Evolutionary conservation across 2,113 vertebrate species (phyloP), one percentile per base, ranked within the genome.

Genomic region (Bungarus multicinctus): DNA sequence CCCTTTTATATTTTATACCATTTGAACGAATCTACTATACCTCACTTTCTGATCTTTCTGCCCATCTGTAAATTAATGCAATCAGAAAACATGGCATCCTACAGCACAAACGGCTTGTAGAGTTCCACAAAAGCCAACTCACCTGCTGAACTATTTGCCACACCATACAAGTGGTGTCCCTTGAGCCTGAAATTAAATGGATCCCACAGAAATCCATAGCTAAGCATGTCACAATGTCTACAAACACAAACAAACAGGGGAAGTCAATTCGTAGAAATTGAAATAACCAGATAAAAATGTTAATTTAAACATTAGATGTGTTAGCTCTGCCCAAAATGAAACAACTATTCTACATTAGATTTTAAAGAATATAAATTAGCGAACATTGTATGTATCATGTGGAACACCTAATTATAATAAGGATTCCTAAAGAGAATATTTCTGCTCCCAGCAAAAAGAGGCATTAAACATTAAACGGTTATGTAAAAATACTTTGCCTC

Each of bases 111-210:
- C 14, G 50, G 34, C 23, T 95, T 95, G 90, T 94, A 60, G 16
- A n/a, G 90, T 14, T 39, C 89, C 3, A 34, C 22, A 12, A 7
- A 60, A 92, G 52, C 43, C 3, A 91, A 96, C 97, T 25, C 54
- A 99, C 99, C 99, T 99, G 99, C 91, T 99, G 99, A 91, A 98
- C 96, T 94, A 99, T 98, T 95, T 99, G 99, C 99, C 99, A 99
- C 97, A 99, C 98, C 98, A 99, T 99, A 95, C 99, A 99, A 11
- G 99, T 99, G 54, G 98, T 99, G 97, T 99, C 99, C 96, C 98
- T 98, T 94, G 99, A 99, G 89, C 99, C 99, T 0, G 99, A 99
- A 95, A 99, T 99, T 96, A 99, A 98, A 97, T 99, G 98, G 94
- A 99, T 98, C 92, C 99, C 98, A 95, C 98, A 99, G 95, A 99